Conservation (phyloP, 2,888 invertebrate genomes). For the Linnaemya tessellans region DNA sequence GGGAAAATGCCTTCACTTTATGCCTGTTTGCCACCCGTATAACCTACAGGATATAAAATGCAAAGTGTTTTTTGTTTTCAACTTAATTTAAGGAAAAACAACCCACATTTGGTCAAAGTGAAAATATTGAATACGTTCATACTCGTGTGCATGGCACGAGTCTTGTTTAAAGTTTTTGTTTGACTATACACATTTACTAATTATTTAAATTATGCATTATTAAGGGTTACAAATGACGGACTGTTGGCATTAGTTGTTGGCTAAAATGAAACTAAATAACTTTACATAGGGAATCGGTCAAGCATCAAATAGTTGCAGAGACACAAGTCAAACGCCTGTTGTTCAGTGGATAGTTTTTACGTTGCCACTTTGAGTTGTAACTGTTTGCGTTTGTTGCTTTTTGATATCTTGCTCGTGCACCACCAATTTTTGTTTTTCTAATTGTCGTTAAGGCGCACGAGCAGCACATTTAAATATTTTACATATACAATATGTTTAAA, state of each 20-base stretch:
- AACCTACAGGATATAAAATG: slow-evolving; percentile 57
- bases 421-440: slow-evolving; percentile 55
- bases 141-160: slow-evolving; percentile 64
- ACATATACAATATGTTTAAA: neutral
- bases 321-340: slow-evolving; percentile 65
- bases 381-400: slow-evolving; percentile 20
- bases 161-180: slow-evolving; percentile 13
- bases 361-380: slow-evolving; percentile 13
- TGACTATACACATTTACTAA: slow-evolving; percentile 45
- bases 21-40: slow-evolving; percentile 52
- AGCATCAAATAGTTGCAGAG: slow-evolving; percentile 66
- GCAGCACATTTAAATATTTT: slow-evolving; percentile 25
- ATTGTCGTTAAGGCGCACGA: slow-evolving; percentile 61
- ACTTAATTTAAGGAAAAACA: slow-evolving; percentile 46
- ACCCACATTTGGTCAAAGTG: slow-evolving; percentile 55
- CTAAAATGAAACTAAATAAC: slow-evolving; percentile 48
- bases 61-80: slow-evolving; percentile 54
- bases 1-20: slow-evolving; percentile 45
- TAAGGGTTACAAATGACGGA: slow-evolving; percentile 67
- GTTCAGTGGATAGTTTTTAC: slow-evolving; percentile 44
- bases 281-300: slow-evolving; percentile 66
- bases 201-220: slow-evolving; percentile 68
- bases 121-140: slow-evolving; percentile 7
- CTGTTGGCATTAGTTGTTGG: slow-evolving; percentile 29
- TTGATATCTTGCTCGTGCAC: slow-evolving; percentile 40